Evolutionary conservation across 2,888 invertebrate species (phyloP), one percentile per base, ranked within the genome.

Genomic region (Andrena flavipes): DNA sequence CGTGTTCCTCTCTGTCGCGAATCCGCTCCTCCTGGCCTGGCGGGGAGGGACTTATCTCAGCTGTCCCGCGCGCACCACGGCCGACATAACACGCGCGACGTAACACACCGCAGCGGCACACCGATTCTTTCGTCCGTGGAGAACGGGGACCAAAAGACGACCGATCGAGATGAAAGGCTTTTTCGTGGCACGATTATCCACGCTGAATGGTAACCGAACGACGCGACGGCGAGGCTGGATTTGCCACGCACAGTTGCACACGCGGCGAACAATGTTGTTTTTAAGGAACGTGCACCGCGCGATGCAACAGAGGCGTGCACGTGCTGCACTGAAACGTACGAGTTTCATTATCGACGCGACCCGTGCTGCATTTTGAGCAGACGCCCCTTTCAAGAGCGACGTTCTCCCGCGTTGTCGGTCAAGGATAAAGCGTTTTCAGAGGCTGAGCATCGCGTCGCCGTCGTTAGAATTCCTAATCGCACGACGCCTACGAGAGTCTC

Each of bases 11-110:
- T 72, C 63, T 59, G 35, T 20, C 42, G 67, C 30, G 64, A 35
- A 76, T 75, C 78, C 68, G 60, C 59, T 64, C 63, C 63, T 54
- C 67, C 26, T 60, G 64, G 64, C 70, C 63, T 48, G 56, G 33
- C 48, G 59, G 72, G 51, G 67, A 69, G 80, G 87, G 84, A 84
- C 80, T 81, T 78, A 68, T 77, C 82, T 77, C 76, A 75, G 73
- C 70, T 70, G 68, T 82, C 71, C 63, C 70, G 20, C 51, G 68
- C 73, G 67, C 70, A 76, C 80, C 70, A 69, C 75, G 76, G 65
- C 65, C 65, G 63, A 78, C 71, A 63, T 69, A 85, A 72, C 71
- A 64, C 68, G 74, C 73, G 51, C 64, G 35, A 72, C 67, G 33
- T 64, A 86, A 75, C 76, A 59, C 35, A 80, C 64, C 62, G 49